These are phyloP conservation scores for Steinernema carpocapsae DNA, from an alignment of 2,888 invertebrate genomes.

Conservation along the genomic window DNA sequence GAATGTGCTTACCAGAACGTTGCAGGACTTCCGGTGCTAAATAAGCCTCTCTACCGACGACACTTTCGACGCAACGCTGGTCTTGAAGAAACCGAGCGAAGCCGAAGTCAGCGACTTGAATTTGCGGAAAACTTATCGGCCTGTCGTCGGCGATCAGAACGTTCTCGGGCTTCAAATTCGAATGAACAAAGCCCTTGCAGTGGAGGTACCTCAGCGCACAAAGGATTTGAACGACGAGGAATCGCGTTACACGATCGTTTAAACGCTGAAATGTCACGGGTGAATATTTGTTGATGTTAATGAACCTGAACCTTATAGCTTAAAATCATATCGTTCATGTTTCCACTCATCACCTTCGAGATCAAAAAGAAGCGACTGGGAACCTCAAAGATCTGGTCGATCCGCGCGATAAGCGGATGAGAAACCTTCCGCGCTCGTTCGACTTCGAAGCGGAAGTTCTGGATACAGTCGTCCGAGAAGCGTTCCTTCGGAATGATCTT, in stretches of 20 bases:
- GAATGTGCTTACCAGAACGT: constrained; percentile 84
- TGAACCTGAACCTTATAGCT: constrained; percentile 85
- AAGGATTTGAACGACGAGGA: constrained; percentile 77
- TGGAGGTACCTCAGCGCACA: constrained; percentile 78
- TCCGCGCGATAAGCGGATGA: constrained; percentile 57
- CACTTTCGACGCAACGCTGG: background rate
- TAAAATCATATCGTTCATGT: constrained; percentile 98
- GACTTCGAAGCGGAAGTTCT: background rate
- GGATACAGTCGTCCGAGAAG: background rate
- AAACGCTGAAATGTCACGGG: constrained; percentile 73
- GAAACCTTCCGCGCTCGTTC: background rate
- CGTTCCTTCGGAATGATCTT: constrained; percentile 17
- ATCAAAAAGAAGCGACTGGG: constrained; percentile 94
- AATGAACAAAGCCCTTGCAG: constrained; percentile 75
- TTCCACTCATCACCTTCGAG: constrained; percentile 95
- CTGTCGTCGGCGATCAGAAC: constrained; percentile 65
- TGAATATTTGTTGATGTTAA: no score
- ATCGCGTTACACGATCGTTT: constrained; percentile 79
- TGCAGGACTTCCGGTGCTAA: constrained; percentile 93
- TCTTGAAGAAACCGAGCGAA: constrained; percentile 68
- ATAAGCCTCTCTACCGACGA: constrained; percentile 53
- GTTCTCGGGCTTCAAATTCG: constrained; percentile 54
- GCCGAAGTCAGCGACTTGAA: constrained; percentile 69
- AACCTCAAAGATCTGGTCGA: constrained; percentile 97
- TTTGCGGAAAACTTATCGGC: constrained; percentile 66